These are phyloP conservation scores for Leucoptera coffeella DNA, from an alignment of 2,888 invertebrate species.

Conservation along the genomic window DNA sequence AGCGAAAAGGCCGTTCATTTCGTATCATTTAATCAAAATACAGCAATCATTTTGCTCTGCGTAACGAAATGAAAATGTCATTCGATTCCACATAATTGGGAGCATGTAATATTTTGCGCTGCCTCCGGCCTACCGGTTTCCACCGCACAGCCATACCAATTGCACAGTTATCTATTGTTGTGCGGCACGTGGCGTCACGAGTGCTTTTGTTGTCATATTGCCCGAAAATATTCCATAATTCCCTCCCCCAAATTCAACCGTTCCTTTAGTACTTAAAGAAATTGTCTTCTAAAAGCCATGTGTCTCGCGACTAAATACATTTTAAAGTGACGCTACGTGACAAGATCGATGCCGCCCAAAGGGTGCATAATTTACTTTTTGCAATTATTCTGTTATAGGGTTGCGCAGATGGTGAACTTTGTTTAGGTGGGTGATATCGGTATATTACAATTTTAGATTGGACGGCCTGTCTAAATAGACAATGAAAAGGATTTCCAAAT, in stretches of 20 bases:
- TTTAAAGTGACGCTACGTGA: conserved; percentile 34
- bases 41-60: too few species aligned
- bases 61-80: too few species aligned
- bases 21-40: too few species aligned
- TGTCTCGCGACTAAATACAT: conserved; percentile 23
- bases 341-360: conserved; percentile 42
- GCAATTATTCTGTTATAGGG: conserved; percentile 48
- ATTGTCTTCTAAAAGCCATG: conserved; percentile 37
- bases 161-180: too few species aligned
- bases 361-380: conserved; percentile 49
- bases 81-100: too few species aligned
- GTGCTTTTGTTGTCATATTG: conserved; percentile 19
- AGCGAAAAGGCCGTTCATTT: too few species aligned
- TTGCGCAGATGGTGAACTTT: conserved; percentile 39
- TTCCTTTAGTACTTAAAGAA: conserved; percentile 12
- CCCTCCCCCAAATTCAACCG: conserved; percentile 10
- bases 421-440: too few species aligned
- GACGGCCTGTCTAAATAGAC: conserved; percentile 8
- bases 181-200: conserved; percentile 30
- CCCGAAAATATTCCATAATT: conserved; percentile 13
- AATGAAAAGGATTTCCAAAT: too few species aligned
- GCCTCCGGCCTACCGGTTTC: too few species aligned
- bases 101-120: too few species aligned
- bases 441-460: conserved; percentile 20
- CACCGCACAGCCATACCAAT: too few species aligned